phyloP scores from a whole-genome alignment of 2,113 vertebrate genomes.

The Pogonocichla stellata region DNA sequence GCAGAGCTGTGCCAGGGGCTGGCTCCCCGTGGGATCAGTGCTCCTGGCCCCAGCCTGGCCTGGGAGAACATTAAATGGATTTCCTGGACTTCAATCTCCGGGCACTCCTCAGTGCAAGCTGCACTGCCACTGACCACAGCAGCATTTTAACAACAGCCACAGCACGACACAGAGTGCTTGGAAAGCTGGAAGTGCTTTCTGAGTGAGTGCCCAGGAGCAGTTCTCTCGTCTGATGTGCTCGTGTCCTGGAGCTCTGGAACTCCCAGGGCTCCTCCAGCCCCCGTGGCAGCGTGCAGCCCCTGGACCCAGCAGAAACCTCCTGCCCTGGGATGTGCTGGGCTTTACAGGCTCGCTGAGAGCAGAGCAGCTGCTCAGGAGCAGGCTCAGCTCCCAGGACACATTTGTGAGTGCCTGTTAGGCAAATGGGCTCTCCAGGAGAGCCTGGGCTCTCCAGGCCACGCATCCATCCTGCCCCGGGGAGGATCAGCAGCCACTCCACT shows the following conservation, averaged over 20 bases:
- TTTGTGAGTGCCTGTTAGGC: neutral
- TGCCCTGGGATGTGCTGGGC: neutral
- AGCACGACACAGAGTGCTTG: neutral
- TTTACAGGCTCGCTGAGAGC: neutral
- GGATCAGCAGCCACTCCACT: neutral
- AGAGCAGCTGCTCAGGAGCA: neutral
- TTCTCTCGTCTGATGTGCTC: neutral
- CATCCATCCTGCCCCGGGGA: neutral
- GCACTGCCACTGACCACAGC: neutral
- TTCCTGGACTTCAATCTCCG: neutral
- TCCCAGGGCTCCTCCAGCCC: neutral
- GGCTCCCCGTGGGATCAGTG: neutral
- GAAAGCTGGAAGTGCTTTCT: neutral
- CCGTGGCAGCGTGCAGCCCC: neutral
- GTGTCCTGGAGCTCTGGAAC: neutral
- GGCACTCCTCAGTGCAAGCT: neutral
- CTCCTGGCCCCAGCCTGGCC: neutral
- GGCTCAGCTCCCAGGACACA: neutral
- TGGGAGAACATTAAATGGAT: neutral
- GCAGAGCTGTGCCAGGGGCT: neutral
- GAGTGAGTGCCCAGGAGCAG: neutral
- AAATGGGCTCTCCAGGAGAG: neutral
- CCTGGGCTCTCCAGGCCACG: neutral
- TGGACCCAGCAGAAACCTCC: neutral
- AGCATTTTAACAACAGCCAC: slow-evolving; percentile 30